phyloP scores from a whole-genome alignment of 2,113 vertebrate species.

The Gadus chalcogrammus region DNA sequence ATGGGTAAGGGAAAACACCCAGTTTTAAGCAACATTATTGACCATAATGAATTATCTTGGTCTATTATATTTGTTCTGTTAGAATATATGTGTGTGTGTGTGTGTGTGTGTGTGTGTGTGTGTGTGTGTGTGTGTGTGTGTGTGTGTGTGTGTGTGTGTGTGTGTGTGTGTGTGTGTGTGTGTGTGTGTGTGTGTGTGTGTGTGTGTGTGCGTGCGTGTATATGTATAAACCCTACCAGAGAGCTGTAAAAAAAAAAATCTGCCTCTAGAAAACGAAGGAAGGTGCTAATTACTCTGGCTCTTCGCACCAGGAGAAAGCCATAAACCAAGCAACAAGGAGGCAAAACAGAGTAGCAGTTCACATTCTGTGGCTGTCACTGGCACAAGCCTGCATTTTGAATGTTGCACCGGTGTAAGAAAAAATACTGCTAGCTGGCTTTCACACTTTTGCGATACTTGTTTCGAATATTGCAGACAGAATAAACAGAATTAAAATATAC shows the following conservation, averaged over 20 bases:
- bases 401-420: constrained; percentile 22
- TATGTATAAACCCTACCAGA: not conserved
- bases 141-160: no score
- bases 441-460: no score
- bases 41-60: not conserved
- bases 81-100: no score
- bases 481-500: no score
- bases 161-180: no score
- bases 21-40: not conserved
- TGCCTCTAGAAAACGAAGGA: not conserved
- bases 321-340: constrained; percentile 13
- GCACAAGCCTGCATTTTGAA: constrained; percentile 26
- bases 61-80: not conserved
- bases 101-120: no score
- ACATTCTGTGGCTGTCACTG: constrained; percentile 17
- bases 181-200: no score
- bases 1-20: constrained; percentile 20
- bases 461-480: no score
- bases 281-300: constrained; percentile 13
- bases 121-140: no score
- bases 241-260: not conserved
- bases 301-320: not conserved
- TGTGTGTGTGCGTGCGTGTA: no score
- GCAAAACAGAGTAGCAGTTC: constrained; percentile 21
- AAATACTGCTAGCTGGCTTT: not conserved